These are phyloP conservation scores for Listrodromus nycthemerus DNA, from an alignment of 2,888 invertebrate species.

Conservation along the genomic window DNA sequence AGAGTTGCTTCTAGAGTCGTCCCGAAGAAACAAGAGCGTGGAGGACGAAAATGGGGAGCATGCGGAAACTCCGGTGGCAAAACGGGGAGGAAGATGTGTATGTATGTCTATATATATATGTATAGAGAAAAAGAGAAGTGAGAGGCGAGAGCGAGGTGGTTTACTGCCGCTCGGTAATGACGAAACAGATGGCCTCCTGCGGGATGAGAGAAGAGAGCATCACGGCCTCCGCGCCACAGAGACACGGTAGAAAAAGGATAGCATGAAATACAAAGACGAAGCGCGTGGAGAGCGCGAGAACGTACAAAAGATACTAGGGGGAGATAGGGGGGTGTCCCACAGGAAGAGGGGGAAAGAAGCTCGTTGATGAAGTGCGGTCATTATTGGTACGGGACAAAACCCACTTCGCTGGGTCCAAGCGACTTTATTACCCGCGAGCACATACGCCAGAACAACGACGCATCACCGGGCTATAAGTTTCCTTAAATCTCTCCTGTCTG, in stretches of 20 bases:
- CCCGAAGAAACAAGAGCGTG: conserved; percentile 13
- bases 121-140: conserved; percentile 26
- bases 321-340: conserved; percentile 74
- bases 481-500: conserved; percentile 58
- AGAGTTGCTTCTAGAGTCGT: conserved; percentile 13
- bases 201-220: conserved; percentile 71
- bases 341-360: conserved; percentile 75
- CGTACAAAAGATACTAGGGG: conserved; percentile 62
- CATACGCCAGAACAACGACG: conserved; percentile 68
- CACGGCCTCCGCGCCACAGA: conserved; percentile 18
- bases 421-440: conserved; percentile 83
- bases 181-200: conserved; percentile 84
- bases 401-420: conserved; percentile 78
- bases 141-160: conserved; percentile 76
- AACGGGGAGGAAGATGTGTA: conserved; percentile 24
- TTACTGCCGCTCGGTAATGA: conserved; percentile 84
- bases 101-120: background rate
- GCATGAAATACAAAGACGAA: conserved; percentile 56
- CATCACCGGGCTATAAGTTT: conserved; percentile 54
- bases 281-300: conserved; percentile 56
- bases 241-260: conserved; percentile 54
- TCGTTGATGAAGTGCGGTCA: conserved; percentile 83
- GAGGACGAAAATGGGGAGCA: conserved; percentile 53
- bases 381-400: conserved; percentile 83
- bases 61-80: conserved; percentile 37